These are phyloP conservation scores for Drosophila parthenogenetica DNA, from an alignment of 2,888 invertebrate species.

Conservation along the genomic window DNA sequence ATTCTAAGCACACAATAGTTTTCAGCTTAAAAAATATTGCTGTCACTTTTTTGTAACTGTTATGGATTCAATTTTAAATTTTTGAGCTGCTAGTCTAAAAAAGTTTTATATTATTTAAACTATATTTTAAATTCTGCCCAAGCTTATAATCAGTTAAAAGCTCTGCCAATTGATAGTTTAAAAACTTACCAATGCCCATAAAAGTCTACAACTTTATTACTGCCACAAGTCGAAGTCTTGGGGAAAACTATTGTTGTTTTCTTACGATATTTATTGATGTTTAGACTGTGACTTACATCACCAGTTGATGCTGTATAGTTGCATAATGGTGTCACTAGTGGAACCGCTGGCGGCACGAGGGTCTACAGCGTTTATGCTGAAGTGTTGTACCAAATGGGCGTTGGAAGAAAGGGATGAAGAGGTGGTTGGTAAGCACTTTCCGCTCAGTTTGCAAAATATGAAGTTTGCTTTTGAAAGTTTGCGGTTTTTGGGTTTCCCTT, in stretches of 20 bases:
- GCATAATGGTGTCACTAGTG: constrained; percentile 62
- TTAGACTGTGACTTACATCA: background rate
- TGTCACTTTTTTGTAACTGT: too few species aligned
- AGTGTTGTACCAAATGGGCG: constrained; percentile 10
- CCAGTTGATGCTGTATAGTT: constrained; percentile 19
- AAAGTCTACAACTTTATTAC: too few species aligned
- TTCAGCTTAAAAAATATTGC: too few species aligned
- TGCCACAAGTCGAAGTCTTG: background rate
- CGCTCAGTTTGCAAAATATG: constrained; percentile 74
- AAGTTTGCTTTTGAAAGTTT: constrained; percentile 74
- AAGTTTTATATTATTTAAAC: too few species aligned
- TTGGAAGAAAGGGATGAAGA: background rate
- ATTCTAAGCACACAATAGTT: too few species aligned
- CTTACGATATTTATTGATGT: background rate
- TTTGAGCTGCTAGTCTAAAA: too few species aligned
- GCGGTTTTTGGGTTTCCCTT: constrained; percentile 71
- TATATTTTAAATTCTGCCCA: too few species aligned
- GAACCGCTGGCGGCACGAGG: constrained; percentile 12
- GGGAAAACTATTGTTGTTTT: background rate
- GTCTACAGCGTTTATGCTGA: constrained; percentile 8
- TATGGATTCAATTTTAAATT: too few species aligned
- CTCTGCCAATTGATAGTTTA: too few species aligned
- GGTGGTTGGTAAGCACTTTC: constrained; percentile 54
- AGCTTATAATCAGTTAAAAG: too few species aligned
- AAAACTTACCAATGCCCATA: too few species aligned